Percentiles rank a stretch among this genome's conserved stretches.
phyloP scores from a whole-genome alignment of 1,140 invertebrate genomes.

The Rhopalosiphum padi region DNA sequence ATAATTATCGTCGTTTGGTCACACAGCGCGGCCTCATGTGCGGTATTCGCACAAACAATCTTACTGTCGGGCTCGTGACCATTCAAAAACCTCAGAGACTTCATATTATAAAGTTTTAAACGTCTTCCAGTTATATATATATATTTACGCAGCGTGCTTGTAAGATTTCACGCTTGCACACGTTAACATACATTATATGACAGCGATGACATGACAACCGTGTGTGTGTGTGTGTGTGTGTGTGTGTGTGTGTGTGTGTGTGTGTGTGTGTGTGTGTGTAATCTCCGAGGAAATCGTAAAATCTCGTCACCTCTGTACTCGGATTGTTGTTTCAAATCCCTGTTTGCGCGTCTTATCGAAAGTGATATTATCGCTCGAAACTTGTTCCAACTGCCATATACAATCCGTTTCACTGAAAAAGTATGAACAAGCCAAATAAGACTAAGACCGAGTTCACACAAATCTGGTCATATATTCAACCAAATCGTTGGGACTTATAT shows the following conservation, averaged over 20 bases:
- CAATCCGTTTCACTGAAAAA: not conserved
- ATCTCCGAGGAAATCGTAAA: not conserved
- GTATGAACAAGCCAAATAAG: not conserved
- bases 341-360: not conserved
- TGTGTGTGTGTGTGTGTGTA: not conserved
- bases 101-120: not conserved
- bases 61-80: not conserved
- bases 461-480: not conserved
- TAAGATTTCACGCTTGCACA: not conserved
- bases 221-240: no score
- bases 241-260: not conserved
- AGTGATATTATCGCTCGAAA: not conserved
- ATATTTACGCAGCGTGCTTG: no score
- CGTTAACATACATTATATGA: not conserved
- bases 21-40: not conserved
- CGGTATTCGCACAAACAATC: not conserved
- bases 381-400: not conserved
- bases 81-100: not conserved
- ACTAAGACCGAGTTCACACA: not conserved
- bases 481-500: not conserved
- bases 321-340: not conserved
- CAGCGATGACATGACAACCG: not conserved
- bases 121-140: not conserved
- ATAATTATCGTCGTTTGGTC: not conserved
- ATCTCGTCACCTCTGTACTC: not conserved